These are phyloP conservation scores for Gavia stellata DNA, from an alignment of 2,113 vertebrate genomes.

Conservation along the genomic window DNA sequence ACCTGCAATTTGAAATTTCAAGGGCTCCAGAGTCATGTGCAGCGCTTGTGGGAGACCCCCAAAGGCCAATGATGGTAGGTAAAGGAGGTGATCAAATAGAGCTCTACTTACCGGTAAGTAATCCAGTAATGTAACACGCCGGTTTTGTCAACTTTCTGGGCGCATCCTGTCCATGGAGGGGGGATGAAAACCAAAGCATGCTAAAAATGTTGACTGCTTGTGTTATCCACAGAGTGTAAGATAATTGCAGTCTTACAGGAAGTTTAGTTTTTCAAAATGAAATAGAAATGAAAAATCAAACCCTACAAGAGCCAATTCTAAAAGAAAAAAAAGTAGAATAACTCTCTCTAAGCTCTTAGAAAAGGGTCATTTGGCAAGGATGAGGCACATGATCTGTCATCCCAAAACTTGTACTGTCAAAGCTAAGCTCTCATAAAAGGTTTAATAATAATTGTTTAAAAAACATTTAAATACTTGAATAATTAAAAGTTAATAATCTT, in stretches of 20 bases:
- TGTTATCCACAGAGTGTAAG: background rate
- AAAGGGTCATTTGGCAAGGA: background rate
- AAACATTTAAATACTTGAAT: background rate
- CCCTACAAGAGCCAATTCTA: background rate
- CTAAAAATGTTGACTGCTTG: background rate
- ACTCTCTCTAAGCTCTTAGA: background rate
- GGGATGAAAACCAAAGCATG: background rate
- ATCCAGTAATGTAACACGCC: background rate
- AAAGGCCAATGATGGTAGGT: slow-evolving; percentile 5
- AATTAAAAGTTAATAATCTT: background rate
- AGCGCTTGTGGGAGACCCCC: background rate
- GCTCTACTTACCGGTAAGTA: background rate
- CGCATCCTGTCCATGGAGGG: background rate
- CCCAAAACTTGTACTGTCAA: background rate
- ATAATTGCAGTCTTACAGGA: background rate
- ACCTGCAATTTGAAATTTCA: slow-evolving; percentile 59
- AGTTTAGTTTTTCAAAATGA: background rate
- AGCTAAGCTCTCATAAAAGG: background rate
- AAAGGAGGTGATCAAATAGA: slow-evolving; percentile 1
- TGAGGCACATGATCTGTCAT: background rate
- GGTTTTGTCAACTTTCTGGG: background rate
- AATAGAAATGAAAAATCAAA: background rate
- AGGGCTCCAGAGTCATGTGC: slow-evolving; percentile 32
- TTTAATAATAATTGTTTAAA: background rate
- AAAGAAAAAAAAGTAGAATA: background rate